Base-by-base conservation (phyloP, 2,797 vertebrate species). In the Synaphobranchus kaupii region DNA sequence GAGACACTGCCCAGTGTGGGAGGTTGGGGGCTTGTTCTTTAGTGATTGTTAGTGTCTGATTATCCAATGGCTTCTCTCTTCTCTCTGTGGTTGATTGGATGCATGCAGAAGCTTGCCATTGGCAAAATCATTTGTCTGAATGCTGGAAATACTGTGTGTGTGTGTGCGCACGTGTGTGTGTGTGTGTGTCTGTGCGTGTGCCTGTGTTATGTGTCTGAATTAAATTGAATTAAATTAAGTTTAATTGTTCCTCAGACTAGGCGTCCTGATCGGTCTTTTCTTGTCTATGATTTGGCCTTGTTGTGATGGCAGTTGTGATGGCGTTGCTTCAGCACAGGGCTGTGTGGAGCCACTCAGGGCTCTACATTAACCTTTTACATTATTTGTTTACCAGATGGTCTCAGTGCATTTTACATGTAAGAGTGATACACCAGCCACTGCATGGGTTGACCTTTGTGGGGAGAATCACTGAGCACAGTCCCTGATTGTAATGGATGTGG, bases 301-400 rank as follows among this genome's bases (percentile, higher is more conserved):
- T 71, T 71, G n/a, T 56, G 5, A 54, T 39, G 56, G 2, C 76
- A 28, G 12, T 60, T 28, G 20, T 63, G 25, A 20, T 44, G 15
- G 76, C 6, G 76, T 81, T 48, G 47, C 73, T 39, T 12, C 9
- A 86, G 25, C 31, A 60, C 52, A 58, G 12, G 9, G 71, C 73
- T n/a, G 34, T 15, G 47, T n/a, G 31, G 52, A 25, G n/a, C 8
- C 52, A 60, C 84, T 80, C 84, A 13, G 56, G 85, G 73, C 52
- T 34, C 15, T 9, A 10, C 10, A 78, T 86, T 31, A 86, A 78
- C 68, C 31, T 82, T 48, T 63, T 54, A 58, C 1, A 25, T 82
- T 28, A 28, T 86, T 31, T 82, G 76, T 63, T 82, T 60, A 82
- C 73, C 76, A 82, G 76, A 82, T 86, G 76, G 76, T 66, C 44